A percentile compares a stretch with the other conserved stretches of the same genome.
These are phyloP conservation scores for Microplitis demolitor DNA, from an alignment of 1,140 invertebrate species.

Conservation along the genomic window DNA sequence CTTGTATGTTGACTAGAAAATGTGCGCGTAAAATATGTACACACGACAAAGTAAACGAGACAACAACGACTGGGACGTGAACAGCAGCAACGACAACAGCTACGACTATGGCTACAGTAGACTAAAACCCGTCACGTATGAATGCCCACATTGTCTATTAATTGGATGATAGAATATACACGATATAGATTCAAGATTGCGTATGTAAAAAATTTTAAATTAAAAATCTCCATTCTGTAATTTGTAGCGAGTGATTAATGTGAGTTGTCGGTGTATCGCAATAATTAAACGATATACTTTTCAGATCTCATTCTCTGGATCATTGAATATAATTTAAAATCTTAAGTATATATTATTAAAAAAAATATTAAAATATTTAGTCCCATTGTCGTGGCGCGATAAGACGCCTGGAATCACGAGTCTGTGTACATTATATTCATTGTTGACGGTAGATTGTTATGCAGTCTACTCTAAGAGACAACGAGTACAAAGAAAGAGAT, in stretches of 20 bases:
- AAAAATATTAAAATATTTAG: background rate
- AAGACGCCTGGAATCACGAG: constrained; percentile 50
- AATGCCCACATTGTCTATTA: constrained; percentile 15
- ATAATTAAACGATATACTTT: background rate
- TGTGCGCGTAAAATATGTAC: constrained; percentile 2
- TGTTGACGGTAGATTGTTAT: background rate
- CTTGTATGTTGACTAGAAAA: constrained; percentile 1
- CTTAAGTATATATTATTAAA: background rate
- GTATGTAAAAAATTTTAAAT: background rate
- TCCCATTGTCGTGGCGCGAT: constrained; percentile 37
- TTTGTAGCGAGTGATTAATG: background rate
- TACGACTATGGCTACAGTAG: background rate
- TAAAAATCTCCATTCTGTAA: background rate
- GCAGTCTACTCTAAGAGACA: constrained; percentile 19
- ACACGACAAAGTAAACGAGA: too few relatives aligned
- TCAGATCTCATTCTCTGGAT: background rate
- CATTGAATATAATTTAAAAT: too few relatives aligned
- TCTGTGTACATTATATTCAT: constrained; percentile 17
- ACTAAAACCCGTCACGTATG: constrained; percentile 10
- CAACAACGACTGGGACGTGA: too few relatives aligned
- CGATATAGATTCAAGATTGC: background rate
- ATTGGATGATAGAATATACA: constrained; percentile 11
- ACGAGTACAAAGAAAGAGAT: constrained; percentile 8
- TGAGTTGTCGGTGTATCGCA: background rate
- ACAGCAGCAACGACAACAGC: too few relatives aligned